Evolutionary conservation across 2,888 invertebrate genomes (phyloP), one percentile per base, ranked within the genome.

Genomic region (Hydroisotoma schaefferi): DNA sequence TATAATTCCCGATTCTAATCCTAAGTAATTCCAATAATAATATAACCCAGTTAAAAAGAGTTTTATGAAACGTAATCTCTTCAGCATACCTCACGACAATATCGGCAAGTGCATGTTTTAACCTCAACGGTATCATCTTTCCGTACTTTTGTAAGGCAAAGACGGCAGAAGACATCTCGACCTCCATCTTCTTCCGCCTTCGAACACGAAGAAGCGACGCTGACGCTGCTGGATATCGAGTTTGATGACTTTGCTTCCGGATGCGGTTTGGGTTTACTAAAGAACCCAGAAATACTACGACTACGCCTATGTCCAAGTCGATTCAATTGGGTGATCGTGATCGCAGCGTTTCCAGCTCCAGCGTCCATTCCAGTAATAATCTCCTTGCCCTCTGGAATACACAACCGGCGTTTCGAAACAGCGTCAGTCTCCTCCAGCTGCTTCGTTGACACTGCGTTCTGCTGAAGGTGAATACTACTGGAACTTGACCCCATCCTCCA

Each of bases 11-110:
- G n/a, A n/a, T n/a, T n/a, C n/a, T n/a, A n/a, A n/a, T n/a, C n/a
- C n/a, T n/a, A n/a, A n/a, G n/a, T n/a, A n/a, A n/a, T n/a, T n/a
- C n/a, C n/a, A n/a, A n/a, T n/a, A n/a, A n/a, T n/a, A n/a, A n/a
- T n/a, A n/a, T n/a, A n/a, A n/a, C n/a, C n/a, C n/a, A n/a, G n/a
- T n/a, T n/a, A n/a, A n/a, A n/a, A n/a, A n/a, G n/a, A n/a, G n/a
- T n/a, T n/a, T n/a, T n/a, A n/a, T n/a, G n/a, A n/a, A n/a, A n/a
- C n/a, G n/a, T n/a, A n/a, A n/a, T n/a, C n/a, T n/a, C n/a, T n/a
- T n/a, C n/a, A n/a, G n/a, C n/a, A n/a, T 78, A 93, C 92, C 84
- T 90, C 90, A 72, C 85, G 85, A 78, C 92, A 93, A 79, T 89
- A 93, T 69, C 84, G 81, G 79, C 93, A 93, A 67, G 86, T 85